Evolutionary conservation across 2,113 vertebrate genomes (phyloP).

Genomic region (Ammodramus savannarum): DNA sequence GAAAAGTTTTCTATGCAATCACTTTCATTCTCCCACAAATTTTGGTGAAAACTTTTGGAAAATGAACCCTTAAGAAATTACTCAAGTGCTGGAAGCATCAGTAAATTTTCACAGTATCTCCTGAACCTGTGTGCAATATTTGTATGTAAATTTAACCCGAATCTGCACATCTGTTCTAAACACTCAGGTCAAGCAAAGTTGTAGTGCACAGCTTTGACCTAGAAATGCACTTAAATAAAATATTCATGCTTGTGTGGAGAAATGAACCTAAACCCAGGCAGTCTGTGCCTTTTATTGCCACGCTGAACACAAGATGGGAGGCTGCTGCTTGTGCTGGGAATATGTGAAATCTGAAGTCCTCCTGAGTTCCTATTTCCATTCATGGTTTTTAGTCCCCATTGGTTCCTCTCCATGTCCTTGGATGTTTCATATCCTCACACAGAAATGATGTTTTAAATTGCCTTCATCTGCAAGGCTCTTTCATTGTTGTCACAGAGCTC

Average conservation of each 20-base stretch:
- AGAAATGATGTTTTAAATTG: background rate
- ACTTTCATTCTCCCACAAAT: background rate
- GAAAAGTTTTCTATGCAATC: background rate
- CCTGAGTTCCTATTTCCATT: background rate
- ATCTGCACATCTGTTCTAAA: background rate
- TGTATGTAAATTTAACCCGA: background rate
- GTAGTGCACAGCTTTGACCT: background rate
- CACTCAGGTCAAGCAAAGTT: background rate
- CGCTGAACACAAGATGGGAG: fast-evolving
- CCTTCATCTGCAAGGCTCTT: background rate
- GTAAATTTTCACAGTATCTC: background rate
- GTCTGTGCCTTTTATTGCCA: background rate
- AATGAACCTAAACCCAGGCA: background rate
- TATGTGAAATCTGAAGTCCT: background rate
- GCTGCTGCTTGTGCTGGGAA: background rate
- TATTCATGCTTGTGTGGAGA: background rate
- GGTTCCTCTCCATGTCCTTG: background rate
- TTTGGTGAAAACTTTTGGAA: background rate
- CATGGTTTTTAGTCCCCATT: background rate
- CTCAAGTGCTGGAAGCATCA: background rate
- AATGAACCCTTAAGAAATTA: background rate
- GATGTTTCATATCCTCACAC: background rate
- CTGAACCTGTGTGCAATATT: background rate
- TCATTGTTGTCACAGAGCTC: background rate
- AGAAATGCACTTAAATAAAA: background rate